Conservation (phyloP, 2,888 invertebrate genomes). For the Drosophila fungiperda region DNA sequence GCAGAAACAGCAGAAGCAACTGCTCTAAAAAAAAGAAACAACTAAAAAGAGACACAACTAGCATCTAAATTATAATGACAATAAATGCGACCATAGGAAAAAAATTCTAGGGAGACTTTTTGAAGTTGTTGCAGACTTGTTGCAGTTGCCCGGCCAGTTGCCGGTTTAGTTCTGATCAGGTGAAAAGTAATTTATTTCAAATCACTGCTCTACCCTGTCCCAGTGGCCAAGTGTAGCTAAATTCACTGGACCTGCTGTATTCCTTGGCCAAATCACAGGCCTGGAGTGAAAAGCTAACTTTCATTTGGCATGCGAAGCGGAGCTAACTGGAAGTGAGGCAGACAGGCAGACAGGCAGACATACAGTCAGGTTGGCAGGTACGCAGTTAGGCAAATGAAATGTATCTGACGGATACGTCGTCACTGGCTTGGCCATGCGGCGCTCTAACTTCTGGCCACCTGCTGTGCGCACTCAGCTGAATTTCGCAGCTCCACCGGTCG, state of each 20-base stretch:
- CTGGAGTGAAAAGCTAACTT: conserved; percentile 66
- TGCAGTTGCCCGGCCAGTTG: conserved; percentile 27
- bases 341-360: background rate
- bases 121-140: conserved; percentile 31
- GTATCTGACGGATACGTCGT: conserved; percentile 66
- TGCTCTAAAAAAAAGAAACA: conserved; percentile 27
- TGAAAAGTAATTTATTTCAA: conserved; percentile 82
- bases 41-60: conserved; percentile 33
- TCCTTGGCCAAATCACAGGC: conserved; percentile 36
- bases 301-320: conserved; percentile 8
- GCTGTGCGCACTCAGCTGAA: conserved; percentile 64
- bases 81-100: conserved; percentile 62
- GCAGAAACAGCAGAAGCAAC: conserved; percentile 14
- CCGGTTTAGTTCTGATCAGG: conserved; percentile 77
- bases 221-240: conserved; percentile 34
- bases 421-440: conserved; percentile 28
- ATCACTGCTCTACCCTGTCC: conserved; percentile 64
- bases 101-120: conserved; percentile 42
- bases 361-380: background rate
- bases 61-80: conserved; percentile 80
- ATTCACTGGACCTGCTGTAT: conserved; percentile 18
- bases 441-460: conserved; percentile 65
- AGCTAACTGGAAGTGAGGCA: background rate
- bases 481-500: conserved; percentile 55
- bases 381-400: conserved; percentile 49